Percentiles rank a stretch among this genome's conserved stretches.
These are phyloP conservation scores for Acholoe squamosa DNA, from an alignment of 2,888 invertebrate genomes.

Conservation along the genomic window DNA sequence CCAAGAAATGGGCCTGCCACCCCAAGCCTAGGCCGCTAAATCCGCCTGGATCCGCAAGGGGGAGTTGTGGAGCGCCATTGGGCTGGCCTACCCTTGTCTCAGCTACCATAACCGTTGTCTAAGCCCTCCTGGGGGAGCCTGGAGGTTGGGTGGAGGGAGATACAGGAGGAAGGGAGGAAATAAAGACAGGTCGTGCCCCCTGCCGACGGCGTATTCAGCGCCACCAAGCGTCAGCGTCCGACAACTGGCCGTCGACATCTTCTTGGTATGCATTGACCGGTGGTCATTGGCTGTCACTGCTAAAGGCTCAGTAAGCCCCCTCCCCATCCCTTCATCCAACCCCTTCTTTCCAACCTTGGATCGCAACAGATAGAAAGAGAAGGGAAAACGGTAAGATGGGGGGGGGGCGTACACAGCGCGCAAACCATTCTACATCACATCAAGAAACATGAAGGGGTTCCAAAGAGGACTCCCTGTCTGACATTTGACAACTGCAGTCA, in stretches of 20 bases:
- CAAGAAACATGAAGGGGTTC: constrained; percentile 4
- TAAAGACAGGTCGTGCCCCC: constrained; percentile 53
- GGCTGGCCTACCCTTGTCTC: constrained; percentile 25
- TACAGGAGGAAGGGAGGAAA: constrained; percentile 55
- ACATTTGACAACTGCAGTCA: constrained; percentile 24
- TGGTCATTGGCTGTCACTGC: constrained; percentile 33
- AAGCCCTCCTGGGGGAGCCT: background rate
- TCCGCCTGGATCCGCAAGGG: constrained; percentile 18
- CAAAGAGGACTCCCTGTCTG: background rate
- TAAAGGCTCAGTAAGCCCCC: constrained; percentile 9
- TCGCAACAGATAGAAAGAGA: constrained; percentile 24
- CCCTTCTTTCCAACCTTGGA: background rate
- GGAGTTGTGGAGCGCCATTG: background rate
- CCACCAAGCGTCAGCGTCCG: constrained; percentile 31
- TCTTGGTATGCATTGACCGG: constrained; percentile 56
- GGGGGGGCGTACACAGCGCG: background rate
- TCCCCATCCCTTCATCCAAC: too few species aligned
- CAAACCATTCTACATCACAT: background rate
- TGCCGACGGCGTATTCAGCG: background rate
- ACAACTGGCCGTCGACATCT: constrained; percentile 32
- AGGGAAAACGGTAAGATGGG: background rate
- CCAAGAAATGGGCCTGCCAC: constrained; percentile 46
- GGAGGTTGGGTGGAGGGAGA: background rate
- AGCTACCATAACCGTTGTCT: constrained; percentile 59
- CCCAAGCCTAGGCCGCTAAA: constrained; percentile 19